Percentiles rank a stretch among this genome's conserved stretches.
phyloP scores from a whole-genome alignment of 35 echinoderm and acorn worm species.

The Heliocidaris tuberculata region DNA sequence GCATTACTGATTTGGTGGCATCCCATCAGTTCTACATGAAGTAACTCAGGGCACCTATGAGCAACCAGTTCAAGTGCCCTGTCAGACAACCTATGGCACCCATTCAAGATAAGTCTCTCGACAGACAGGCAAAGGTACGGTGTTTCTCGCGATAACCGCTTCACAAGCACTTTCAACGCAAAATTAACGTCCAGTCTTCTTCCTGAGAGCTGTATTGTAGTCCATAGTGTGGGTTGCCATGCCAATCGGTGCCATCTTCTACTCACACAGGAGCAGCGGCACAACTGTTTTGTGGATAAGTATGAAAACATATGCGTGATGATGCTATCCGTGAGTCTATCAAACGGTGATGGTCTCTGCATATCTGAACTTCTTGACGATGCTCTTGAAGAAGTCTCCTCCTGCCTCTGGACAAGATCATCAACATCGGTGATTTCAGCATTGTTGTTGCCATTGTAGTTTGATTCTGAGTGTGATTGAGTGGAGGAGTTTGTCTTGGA shows the following conservation, averaged over 20 bases:
- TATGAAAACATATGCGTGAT: conserved; percentile 94
- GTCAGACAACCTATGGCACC: conserved; percentile 86
- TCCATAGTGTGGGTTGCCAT: conserved; percentile 92
- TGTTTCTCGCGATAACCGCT: conserved; percentile 86
- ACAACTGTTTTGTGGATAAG: conserved; percentile 83
- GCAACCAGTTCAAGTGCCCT: conserved; percentile 66
- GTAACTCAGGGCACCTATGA: conserved; percentile 79
- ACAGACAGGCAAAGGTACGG: conserved; percentile 89
- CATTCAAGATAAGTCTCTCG: conserved; percentile 74
- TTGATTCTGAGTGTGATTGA: conserved; percentile 28
- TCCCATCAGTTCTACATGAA: conserved; percentile 83
- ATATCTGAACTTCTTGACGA: neutral
- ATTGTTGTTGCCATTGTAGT: conserved; percentile 38
- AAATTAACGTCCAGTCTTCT: conserved; percentile 67
- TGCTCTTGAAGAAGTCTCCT: neutral
- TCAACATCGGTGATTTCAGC: neutral
- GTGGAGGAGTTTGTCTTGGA: conserved; percentile 35
- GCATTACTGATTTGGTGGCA: conserved; percentile 90
- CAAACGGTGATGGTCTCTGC: conserved; percentile 66
- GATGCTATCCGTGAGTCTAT: conserved; percentile 71
- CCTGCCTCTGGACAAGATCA: neutral
- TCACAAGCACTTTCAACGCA: conserved; percentile 75
- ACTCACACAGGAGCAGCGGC: conserved; percentile 81
- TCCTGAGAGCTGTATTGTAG: conserved; percentile 69
- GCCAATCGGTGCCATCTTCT: conserved; percentile 85